Base-by-base conservation (phyloP, 2,113 vertebrate genomes). In the Platanista minor region DNA sequence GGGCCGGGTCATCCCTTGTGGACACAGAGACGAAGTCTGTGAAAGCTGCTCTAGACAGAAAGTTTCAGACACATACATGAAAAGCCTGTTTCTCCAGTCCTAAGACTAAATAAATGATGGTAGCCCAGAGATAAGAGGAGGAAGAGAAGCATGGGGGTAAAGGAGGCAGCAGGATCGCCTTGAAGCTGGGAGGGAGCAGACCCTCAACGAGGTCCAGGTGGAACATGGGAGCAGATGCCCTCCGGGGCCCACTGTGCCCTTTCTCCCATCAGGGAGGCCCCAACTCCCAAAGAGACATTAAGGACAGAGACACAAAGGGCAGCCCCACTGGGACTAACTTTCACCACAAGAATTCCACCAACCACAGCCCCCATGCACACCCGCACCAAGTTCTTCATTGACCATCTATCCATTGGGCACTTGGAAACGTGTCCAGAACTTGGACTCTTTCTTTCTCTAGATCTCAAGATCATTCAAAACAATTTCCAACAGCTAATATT, bases 401-500 rank as follows among this genome's bases (percentile, higher is more conserved):
- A 21, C 17, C 20, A 3, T 52, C 49, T 31, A 31, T 15, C 66
- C 36, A 18, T 0, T 7, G 52, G 39, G 29, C 21, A 2, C 29
- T 2, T 6, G 15, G 15, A 11, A 71, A 29, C 4, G 0, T 31
- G 27, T 23, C 15, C 9, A 52, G 43, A 64, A 57, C 0, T 13
- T 29, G 6, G 18, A 46, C 8, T 14, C 10, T 57, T 69, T 59
- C 77, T 66, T 4, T 23, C 29, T 84, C 69, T 29, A 61, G 15
- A 62, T 18, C 21, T 66, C 71, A 11, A 91, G 88, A 92, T 83
- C 29, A 67, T 94, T 87, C 95, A 69, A 41, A 90, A 80, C 33
- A 57, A 23, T 74, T 61, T 83, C n/a, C 84, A 81, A 49, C 10
- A 81, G 36, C 39, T 81, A 75, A 71, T 61, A 78, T 82, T 89